Base-by-base conservation (phyloP, 1,140 invertebrate genomes). In the Globodera rostochiensis region DNA sequence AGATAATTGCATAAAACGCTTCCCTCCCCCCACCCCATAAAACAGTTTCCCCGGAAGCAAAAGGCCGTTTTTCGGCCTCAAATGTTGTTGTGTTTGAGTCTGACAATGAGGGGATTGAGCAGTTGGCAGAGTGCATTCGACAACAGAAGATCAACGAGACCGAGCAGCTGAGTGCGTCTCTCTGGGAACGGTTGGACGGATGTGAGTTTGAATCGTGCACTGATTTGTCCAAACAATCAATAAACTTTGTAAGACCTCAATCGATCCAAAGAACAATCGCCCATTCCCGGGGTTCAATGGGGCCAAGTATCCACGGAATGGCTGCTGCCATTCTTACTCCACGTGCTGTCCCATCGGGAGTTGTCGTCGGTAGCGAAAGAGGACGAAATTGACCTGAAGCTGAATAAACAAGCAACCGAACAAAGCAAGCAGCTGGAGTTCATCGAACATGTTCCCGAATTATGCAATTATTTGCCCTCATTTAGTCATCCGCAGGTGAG, bases 381-480 rank as follows among this genome's bases (percentile, higher is more conserved):
- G 5, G 19, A 19, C 19, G 57, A 64, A 64, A 64, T 64, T 19
- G 57, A 64, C 13, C 13, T 64, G 74, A 76, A 76, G 53, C 66
- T 76, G 50, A 76, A 25, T 2, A 21, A 76, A 9, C 6, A 53
- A 45, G 74, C 15, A 9, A 8, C 6, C 6, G 53, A 76, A 19
- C 5, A 15, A 6, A 15, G 13, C 13, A 64, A 64, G 15, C 57
- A 64, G 4, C 19, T 64, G 57, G 57, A 11, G 6, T 64, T 21
- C 19, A 19, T 64, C 13, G 57, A 64, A 19, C 11, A 64, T 19
- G 11, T 64, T 11, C 57, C 57, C 15, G 50, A 76, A 64, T n/a
- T 76, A 6, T 76, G 74, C 66, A 5, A 76, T 76, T 60, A 76
- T 76, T 76, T 49, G 57, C 74, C 74, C 15, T 76, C 49, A 49